phyloP scores from a whole-genome alignment of 2,797 vertebrate genomes.

The Karalla daura region DNA sequence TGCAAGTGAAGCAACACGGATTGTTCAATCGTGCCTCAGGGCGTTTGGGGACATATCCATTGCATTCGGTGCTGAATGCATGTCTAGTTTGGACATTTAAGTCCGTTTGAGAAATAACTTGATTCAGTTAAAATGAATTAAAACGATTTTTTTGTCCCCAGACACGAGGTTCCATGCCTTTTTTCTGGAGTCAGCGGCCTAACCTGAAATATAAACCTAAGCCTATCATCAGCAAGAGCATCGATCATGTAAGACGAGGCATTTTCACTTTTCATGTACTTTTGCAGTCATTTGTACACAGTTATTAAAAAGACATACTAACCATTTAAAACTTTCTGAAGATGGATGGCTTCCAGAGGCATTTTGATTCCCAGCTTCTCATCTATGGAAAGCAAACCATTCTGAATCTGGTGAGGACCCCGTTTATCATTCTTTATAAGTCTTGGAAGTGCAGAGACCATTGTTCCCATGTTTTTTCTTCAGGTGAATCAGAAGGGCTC shows the following conservation, averaged over 20 bases:
- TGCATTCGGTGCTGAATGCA: too few species aligned
- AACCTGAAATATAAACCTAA: slow-evolving; percentile 98
- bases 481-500: slow-evolving; percentile 99
- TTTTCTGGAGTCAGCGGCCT: slow-evolving; percentile 99
- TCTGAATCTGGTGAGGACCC: slow-evolving; percentile 91
- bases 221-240: slow-evolving; percentile 94
- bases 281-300: neutral
- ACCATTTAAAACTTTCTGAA: slow-evolving; percentile 59
- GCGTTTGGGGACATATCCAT: too few species aligned
- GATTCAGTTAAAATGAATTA: neutral
- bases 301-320: neutral
- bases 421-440: neutral
- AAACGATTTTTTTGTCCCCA: slow-evolving; percentile 50
- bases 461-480: neutral
- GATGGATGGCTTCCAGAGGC: slow-evolving; percentile 98
- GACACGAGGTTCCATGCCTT: slow-evolving; percentile 98
- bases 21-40: too few species aligned
- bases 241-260: slow-evolving; percentile 89
- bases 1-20: too few species aligned
- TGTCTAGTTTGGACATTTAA: too few species aligned
- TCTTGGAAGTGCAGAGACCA: too few species aligned
- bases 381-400: slow-evolving; percentile 98
- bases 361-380: slow-evolving; percentile 97
- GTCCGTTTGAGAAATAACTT: neutral
- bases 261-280: neutral